Conservation (phyloP, 1,140 invertebrate genomes). For the Pseudomyrmex cubaensis region DNA sequence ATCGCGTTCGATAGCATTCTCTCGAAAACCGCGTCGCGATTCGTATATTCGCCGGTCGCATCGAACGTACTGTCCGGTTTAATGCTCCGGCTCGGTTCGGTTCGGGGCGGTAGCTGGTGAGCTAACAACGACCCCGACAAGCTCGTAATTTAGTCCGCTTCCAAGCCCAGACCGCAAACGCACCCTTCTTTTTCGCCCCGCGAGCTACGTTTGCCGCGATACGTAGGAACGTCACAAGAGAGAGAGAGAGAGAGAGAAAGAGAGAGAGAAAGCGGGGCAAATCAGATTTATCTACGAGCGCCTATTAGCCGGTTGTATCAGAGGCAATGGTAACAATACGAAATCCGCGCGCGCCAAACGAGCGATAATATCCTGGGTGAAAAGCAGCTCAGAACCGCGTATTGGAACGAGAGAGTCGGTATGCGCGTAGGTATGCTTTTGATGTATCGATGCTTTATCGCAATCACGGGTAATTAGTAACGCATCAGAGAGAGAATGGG, state of each 20-base stretch:
- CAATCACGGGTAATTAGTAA: slow-evolving; percentile 71
- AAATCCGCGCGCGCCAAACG: neutral
- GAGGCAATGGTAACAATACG: slow-evolving; percentile 5
- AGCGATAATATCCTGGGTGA: neutral
- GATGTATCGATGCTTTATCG: slow-evolving; percentile 68
- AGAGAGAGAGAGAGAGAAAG: too few species aligned
- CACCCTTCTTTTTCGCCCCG: slow-evolving; percentile 23
- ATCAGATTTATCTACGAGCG: slow-evolving; percentile 46
- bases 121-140: slow-evolving; percentile 43
- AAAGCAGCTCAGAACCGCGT: neutral
- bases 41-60: slow-evolving; percentile 11
- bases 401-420: neutral
- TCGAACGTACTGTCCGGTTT: slow-evolving; percentile 38
- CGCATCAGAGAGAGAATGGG: slow-evolving; percentile 36
- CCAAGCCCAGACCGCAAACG: slow-evolving; percentile 6
- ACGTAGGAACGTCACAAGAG: neutral
- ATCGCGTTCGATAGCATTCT: slow-evolving; percentile 53
- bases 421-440: slow-evolving; percentile 23
- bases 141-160: slow-evolving; percentile 52
- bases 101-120: neutral
- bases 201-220: neutral
- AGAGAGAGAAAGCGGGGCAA: neutral
- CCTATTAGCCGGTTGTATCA: neutral
- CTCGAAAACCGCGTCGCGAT: slow-evolving; percentile 31
- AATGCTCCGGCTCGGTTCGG: slow-evolving; percentile 12